phyloP scores from a whole-genome alignment of 1,140 invertebrate genomes.

The Ips nitidus region DNA sequence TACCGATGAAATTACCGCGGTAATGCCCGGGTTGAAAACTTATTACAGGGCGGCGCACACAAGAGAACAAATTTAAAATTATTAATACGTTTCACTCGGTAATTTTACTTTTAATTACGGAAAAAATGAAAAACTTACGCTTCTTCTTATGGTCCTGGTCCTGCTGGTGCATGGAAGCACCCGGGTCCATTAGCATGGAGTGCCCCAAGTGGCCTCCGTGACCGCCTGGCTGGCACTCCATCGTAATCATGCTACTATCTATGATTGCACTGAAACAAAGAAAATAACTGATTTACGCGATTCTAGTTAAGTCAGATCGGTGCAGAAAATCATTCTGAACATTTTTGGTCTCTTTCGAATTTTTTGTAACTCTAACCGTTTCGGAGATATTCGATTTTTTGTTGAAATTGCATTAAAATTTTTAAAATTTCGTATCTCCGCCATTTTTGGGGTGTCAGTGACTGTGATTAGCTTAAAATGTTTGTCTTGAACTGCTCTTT shows the following conservation, averaged over 20 bases:
- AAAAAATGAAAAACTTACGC: conserved; percentile 39
- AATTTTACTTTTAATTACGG: no score
- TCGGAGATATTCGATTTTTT: no score
- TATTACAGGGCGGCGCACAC: no score
- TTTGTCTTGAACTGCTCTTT: no score
- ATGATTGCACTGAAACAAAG: conserved; percentile 46
- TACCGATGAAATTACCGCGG: no score
- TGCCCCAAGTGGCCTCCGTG: conserved; percentile 52
- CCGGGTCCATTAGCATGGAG: conserved; percentile 53
- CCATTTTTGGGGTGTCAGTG: neutral
- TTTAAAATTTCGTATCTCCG: no score
- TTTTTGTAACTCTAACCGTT: no score
- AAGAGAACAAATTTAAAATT: no score
- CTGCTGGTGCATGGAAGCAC: conserved; percentile 46
- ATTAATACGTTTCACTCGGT: no score
- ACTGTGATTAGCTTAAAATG: neutral
- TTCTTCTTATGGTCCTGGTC: conserved; percentile 51
- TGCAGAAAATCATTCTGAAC: neutral
- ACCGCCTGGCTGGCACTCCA: conserved; percentile 53
- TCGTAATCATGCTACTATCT: conserved; percentile 52
- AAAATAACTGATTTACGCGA: neutral
- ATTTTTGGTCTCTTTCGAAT: no score
- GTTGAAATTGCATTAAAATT: no score
- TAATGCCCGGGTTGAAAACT: no score
- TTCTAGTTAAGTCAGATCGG: neutral